Percentiles rank a stretch among this genome's conserved stretches.
These are phyloP conservation scores for Chrysolina americana DNA, from an alignment of 2,888 invertebrate species.

Conservation along the genomic window DNA sequence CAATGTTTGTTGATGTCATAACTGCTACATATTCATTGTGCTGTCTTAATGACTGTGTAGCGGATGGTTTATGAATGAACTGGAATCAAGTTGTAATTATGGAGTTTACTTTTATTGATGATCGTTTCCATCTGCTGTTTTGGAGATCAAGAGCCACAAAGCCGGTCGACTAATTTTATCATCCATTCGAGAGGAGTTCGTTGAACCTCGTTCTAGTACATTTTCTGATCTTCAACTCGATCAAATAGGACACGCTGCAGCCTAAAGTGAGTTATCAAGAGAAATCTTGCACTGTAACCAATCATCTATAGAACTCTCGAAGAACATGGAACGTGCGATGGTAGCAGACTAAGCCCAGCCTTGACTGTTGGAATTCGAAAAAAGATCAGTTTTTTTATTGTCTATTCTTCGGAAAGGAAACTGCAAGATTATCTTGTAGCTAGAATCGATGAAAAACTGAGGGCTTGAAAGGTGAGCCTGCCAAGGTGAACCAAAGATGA, in stretches of 20 bases:
- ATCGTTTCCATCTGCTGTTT: slow-evolving; percentile 7
- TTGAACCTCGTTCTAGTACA: slow-evolving; percentile 7
- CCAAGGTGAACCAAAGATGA: slow-evolving; percentile 6
- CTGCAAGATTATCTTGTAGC: slow-evolving; percentile 14
- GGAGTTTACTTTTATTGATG: background rate
- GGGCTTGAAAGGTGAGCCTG: slow-evolving; percentile 9
- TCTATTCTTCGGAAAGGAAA: background rate
- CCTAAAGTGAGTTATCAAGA: slow-evolving; percentile 1
- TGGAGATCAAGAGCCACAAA: slow-evolving; percentile 11
- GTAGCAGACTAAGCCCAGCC: background rate
- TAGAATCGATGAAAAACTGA: slow-evolving; percentile 1
- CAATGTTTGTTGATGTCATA: background rate
- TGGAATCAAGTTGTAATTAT: background rate
- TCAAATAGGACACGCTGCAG: slow-evolving; percentile 1
- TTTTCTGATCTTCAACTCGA: slow-evolving; percentile 6
- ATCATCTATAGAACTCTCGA: slow-evolving; percentile 5
- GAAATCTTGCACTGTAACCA: background rate
- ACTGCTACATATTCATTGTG: background rate
- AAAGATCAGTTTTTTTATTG: slow-evolving; percentile 3
- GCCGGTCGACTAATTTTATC: background rate
- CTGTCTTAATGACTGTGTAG: background rate
- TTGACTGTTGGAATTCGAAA: background rate
- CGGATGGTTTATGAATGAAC: background rate
- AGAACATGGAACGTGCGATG: background rate
- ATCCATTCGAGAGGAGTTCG: slow-evolving; percentile 16